Evolutionary conservation across 64 coral and sea anemone genomes (phyloP).

Genomic region (Cladopsammia gracilis): DNA sequence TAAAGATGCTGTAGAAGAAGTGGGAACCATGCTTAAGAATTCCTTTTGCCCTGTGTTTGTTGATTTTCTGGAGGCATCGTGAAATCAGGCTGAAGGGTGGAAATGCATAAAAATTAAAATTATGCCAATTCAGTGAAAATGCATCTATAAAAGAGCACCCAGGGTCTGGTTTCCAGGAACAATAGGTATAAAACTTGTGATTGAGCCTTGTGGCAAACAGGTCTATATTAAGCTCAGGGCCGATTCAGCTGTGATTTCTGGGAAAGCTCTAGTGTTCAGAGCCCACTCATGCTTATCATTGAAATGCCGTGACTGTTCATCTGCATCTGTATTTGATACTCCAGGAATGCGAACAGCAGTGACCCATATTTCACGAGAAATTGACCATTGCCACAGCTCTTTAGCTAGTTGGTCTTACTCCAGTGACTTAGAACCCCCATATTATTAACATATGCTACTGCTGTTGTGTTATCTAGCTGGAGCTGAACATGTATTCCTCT

Average conservation of each 20-base stretch:
- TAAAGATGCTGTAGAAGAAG: too few species aligned
- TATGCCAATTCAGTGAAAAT: constrained; percentile 50
- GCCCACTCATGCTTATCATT: constrained; percentile 26
- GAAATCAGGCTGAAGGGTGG: constrained; percentile 69
- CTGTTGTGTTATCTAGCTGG: too few species aligned
- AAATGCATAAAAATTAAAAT: constrained; percentile 50
- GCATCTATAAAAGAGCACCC: constrained; percentile 52
- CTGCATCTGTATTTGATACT: constrained; percentile 35
- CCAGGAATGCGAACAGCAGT: constrained; percentile 49
- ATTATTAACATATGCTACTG: constrained; percentile 59
- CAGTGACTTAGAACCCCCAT: constrained; percentile 62
- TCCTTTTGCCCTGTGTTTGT: too few species aligned
- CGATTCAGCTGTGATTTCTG: neutral
- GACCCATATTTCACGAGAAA: constrained; percentile 43
- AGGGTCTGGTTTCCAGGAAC: constrained; percentile 68
- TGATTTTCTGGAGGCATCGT: constrained; percentile 24
- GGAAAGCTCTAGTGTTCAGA: neutral
- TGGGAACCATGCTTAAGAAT: too few species aligned
- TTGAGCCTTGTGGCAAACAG: constrained; percentile 62
- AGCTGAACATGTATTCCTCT: too few species aligned
- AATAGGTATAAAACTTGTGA: constrained; percentile 14
- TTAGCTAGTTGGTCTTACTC: constrained; percentile 14
- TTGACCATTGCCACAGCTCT: constrained; percentile 64
- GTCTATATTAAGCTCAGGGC: constrained; percentile 22
- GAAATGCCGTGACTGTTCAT: constrained; percentile 57